Evolutionary conservation across 2,113 vertebrate species (phyloP).

Genomic region (Desmodus rotundus): DNA sequence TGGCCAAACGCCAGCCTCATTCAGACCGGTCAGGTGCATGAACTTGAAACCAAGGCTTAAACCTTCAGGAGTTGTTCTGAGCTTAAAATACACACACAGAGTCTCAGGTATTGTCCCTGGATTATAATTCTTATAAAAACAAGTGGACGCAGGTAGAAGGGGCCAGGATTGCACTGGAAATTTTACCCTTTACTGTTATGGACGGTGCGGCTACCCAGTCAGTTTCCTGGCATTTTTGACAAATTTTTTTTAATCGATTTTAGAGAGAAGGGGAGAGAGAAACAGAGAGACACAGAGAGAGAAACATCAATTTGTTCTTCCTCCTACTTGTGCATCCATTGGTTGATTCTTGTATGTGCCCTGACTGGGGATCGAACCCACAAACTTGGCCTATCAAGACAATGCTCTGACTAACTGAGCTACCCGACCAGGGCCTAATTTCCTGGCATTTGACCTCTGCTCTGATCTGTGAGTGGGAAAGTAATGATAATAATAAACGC

Average conservation of each 20-base stretch:
- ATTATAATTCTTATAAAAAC: background rate
- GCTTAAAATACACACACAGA: background rate
- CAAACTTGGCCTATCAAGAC: too few relatives aligned
- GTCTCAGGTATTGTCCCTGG: background rate
- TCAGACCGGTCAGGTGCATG: background rate
- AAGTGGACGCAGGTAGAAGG: background rate
- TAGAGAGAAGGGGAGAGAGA: too few relatives aligned
- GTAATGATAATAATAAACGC: background rate
- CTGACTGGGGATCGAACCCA: too few relatives aligned
- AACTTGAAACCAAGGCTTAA: background rate
- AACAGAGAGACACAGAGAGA: too few relatives aligned
- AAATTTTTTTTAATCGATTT: too few relatives aligned
- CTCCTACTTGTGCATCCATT: too few relatives aligned
- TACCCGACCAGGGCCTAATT: too few relatives aligned
- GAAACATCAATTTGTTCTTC: too few relatives aligned
- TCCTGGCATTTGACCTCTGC: background rate
- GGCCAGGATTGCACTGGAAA: background rate
- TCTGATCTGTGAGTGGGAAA: background rate
- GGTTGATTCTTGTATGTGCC: too few relatives aligned
- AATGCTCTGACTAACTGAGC: too few relatives aligned
- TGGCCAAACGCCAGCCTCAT: background rate
- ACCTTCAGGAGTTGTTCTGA: background rate
- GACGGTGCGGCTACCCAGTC: background rate
- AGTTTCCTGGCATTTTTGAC: background rate
- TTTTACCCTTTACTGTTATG: background rate